Percentiles rank a stretch among this genome's conserved stretches.
phyloP scores from a whole-genome alignment of 2,888 invertebrate species.

The Rhyacophila evoluta region DNA sequence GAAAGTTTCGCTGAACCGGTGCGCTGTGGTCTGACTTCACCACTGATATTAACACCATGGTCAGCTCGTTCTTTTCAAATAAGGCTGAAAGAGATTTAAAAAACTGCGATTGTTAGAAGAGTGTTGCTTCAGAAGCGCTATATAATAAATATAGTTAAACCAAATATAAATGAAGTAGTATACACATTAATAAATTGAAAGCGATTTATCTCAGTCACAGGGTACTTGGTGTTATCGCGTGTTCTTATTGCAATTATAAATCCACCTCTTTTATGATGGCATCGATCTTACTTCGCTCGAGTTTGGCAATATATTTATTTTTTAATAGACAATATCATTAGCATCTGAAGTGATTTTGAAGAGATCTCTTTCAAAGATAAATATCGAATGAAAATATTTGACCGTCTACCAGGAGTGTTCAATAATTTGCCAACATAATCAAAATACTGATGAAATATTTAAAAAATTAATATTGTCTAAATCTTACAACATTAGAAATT shows the following conservation, averaged over 20 bases:
- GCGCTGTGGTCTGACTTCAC: too few species aligned
- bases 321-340: constrained; percentile 46
- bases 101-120: constrained; percentile 33
- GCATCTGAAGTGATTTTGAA: constrained; percentile 30
- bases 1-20: too few species aligned
- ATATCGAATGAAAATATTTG: not conserved
- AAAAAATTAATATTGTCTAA: too few species aligned
- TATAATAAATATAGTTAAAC: constrained; percentile 26
- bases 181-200: constrained; percentile 2
- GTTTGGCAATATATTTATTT: constrained; percentile 35
- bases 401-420: not conserved
- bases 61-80: too few species aligned
- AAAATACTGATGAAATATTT: too few species aligned
- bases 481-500: too few species aligned
- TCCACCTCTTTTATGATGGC: constrained; percentile 27
- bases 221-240: not conserved
- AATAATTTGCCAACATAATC: too few species aligned
- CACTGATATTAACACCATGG: too few species aligned
- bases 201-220: constrained; percentile 46
- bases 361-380: constrained; percentile 3
- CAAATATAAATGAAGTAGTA: constrained; percentile 36
- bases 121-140: constrained; percentile 37
- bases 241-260: constrained; percentile 40
- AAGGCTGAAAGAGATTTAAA: constrained; percentile 25
- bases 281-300: constrained; percentile 26